Evolutionary conservation across 30 jellyfish, hydroid and myxozoan genomes (phyloP), one percentile per base, ranked within the genome.

Genomic region (Mastigias papua): DNA sequence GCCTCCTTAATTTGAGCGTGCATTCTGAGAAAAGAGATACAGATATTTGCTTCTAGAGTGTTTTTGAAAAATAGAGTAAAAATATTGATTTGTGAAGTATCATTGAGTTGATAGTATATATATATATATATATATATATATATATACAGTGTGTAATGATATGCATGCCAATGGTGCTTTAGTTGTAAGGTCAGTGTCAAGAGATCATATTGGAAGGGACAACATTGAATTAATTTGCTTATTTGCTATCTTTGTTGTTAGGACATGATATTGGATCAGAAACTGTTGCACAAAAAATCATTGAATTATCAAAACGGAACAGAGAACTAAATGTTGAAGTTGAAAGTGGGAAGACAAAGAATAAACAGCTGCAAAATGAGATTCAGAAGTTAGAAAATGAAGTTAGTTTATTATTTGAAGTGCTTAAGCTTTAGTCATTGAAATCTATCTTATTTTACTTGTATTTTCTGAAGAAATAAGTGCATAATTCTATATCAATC

Each of bases 261-360:
- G 98, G 97, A 28, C 96, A 88, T 13, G 69, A 73, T 23, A 78
- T 89, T 73, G 97, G 97, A n/a, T 85, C 97, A 13, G 99, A 88
- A 27, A 91, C 77, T 66, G 99, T 97, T n/a, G 98, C 98, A 32
- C 86, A 97, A 51, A 96, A 91, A 76, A 96, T 96, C 21, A 96
- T 96, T 30, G 94, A 82, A n/a, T 69, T 96, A 26, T 96, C 99
- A 30, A 96, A 83, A 76, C 87, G 83, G 74, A 84, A 78, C 69
- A 87, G 98, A 82, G 97, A 87, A 19, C 81, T 96, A 69, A 96
- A 89, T 46, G 94, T 94, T 17, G 99, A 96, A 75, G 91, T 91
- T 21, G 99, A 91, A 73, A 86, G 91, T 37, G 91, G 90, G 33
- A 86, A 76, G 72, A 76, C 98, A 46, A 96, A 87, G 62, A 28